phyloP scores from a whole-genome alignment of 2,113 vertebrate genomes.

The Lontra canadensis region DNA sequence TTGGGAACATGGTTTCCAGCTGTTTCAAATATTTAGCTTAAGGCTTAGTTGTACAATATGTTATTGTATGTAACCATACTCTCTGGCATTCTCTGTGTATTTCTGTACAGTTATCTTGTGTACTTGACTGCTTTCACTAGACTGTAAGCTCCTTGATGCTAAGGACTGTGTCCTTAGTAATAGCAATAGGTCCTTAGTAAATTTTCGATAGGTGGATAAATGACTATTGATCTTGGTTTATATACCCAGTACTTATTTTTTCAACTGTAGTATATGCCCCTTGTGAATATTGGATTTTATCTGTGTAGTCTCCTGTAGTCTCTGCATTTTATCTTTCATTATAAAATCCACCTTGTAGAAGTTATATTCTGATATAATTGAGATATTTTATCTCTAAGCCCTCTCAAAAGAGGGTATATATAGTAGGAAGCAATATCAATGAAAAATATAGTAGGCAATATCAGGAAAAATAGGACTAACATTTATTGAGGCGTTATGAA shows the following conservation, averaged over 20 bases:
- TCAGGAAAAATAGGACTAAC: not conserved
- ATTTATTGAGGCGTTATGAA: not conserved
- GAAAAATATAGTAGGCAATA: not conserved
- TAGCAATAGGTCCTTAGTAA: not conserved
- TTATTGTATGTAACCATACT: not conserved
- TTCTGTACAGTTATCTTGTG: not conserved
- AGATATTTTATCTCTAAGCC: not conserved
- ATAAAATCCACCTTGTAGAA: not conserved
- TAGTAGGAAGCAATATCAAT: not conserved
- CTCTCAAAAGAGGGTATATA: not conserved
- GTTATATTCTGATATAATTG: not conserved
- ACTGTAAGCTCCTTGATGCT: not conserved
- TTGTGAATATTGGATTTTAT: not conserved
- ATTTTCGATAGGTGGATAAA: not conserved
- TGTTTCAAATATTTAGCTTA: not conserved
- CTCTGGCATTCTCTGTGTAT: not conserved
- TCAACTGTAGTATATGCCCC: not conserved
- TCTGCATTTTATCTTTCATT: constrained; percentile 9
- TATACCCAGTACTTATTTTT: not conserved
- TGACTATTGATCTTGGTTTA: not conserved
- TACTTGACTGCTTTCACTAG: not conserved
- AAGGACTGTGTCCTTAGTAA: not conserved
- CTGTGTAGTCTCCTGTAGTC: not conserved
- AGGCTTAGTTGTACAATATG: not conserved
- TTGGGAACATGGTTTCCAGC: not conserved